phyloP scores from a whole-genome alignment of 2,797 vertebrate species.

The Poeciliopsis paucimaculata region DNA sequence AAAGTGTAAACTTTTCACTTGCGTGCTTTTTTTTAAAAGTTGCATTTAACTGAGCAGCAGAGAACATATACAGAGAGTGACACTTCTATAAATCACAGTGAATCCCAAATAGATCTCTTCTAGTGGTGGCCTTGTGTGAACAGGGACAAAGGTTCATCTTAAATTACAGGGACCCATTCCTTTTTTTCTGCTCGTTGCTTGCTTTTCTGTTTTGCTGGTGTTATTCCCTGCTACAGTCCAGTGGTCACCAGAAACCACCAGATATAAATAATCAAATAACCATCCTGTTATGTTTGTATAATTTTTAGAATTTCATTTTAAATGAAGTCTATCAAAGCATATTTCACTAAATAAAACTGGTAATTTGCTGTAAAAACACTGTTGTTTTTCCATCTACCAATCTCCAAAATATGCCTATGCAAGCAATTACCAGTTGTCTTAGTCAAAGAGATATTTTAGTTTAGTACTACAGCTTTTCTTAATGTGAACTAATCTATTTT shows the following conservation, averaged over 20 bases:
- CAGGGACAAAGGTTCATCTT: slow-evolving; percentile 57
- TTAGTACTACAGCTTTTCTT: slow-evolving; percentile 61
- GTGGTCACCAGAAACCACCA: not conserved
- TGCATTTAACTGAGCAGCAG: slow-evolving; percentile 53
- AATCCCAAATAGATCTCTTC: slow-evolving; percentile 61
- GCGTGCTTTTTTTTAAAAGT: slow-evolving; percentile 53
- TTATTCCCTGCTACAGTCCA: not conserved
- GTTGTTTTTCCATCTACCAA: not conserved
- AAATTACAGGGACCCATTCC: slow-evolving; percentile 52
- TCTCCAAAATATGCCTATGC: slow-evolving; percentile 35
- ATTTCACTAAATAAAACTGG: not conserved
- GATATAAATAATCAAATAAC: not conserved
- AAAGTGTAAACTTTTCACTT: slow-evolving; percentile 58
- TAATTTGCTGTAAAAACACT: not conserved
- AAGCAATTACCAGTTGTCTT: slow-evolving; percentile 66
- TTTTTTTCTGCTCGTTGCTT: not conserved
- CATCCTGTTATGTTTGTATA: not conserved
- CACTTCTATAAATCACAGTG: slow-evolving; percentile 66
- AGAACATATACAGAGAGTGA: slow-evolving; percentile 38
- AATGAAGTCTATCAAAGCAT: not conserved
- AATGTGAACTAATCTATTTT: slow-evolving; percentile 56
- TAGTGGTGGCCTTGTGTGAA: slow-evolving; percentile 54
- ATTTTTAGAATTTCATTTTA: not conserved
- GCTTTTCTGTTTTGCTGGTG: slow-evolving; percentile 10
- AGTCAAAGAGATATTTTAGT: slow-evolving; percentile 59